Evolutionary conservation across 2,888 invertebrate genomes (phyloP).

Genomic region (Anthophora plumipes): DNA sequence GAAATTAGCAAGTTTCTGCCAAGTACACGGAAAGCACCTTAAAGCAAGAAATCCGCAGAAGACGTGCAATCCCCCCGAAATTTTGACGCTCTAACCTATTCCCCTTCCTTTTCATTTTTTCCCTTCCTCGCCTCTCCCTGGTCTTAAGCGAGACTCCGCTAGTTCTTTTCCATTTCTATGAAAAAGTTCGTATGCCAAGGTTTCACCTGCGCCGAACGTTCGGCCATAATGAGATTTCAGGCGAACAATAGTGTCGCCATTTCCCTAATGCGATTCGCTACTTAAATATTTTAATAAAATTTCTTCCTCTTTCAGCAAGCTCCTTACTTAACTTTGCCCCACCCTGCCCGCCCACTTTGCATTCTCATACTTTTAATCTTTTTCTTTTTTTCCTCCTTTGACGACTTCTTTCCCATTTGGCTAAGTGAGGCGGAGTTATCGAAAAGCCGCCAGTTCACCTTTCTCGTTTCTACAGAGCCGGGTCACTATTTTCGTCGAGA

Average conservation of each 20-base stretch:
- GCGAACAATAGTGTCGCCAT: slow-evolving; percentile 77
- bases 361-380: slow-evolving; percentile 56
- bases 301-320: slow-evolving; percentile 65
- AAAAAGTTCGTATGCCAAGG: slow-evolving; percentile 72
- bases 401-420: slow-evolving; percentile 54
- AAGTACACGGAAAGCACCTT: slow-evolving; percentile 62
- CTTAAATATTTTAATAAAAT: slow-evolving; percentile 81
- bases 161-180: slow-evolving; percentile 61
- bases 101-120: slow-evolving; percentile 10
- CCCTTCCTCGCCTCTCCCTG: neutral
- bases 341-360: slow-evolving; percentile 57
- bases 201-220: slow-evolving; percentile 61
- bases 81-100: slow-evolving; percentile 51
- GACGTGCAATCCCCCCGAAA: slow-evolving; percentile 55
- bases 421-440: slow-evolving; percentile 65
- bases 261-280: slow-evolving; percentile 80
- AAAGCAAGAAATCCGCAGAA: slow-evolving; percentile 40
- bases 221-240: slow-evolving; percentile 76
- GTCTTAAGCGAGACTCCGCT: slow-evolving; percentile 16
- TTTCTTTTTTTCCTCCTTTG: slow-evolving; percentile 39
- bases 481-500: neutral
- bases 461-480: slow-evolving; percentile 7
- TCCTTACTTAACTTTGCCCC: slow-evolving; percentile 68
- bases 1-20: slow-evolving; percentile 55
- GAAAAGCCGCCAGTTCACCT: slow-evolving; percentile 41